These are phyloP conservation scores for Pantelozetes paolii DNA, from an alignment of 2,888 invertebrate genomes.

Conservation along the genomic window DNA sequence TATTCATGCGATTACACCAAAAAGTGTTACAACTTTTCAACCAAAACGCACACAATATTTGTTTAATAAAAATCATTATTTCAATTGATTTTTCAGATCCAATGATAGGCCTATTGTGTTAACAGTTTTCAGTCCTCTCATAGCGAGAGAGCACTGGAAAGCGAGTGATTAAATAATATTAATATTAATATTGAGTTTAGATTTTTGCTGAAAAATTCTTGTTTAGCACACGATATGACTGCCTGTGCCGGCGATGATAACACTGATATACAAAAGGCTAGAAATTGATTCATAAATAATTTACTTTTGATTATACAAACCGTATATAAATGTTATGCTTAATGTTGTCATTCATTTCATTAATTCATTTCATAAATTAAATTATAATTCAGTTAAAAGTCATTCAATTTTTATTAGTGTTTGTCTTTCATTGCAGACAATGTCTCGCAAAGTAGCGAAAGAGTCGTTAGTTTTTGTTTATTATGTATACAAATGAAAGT, in stretches of 20 bases:
- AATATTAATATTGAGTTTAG: neutral
- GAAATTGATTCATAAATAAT: no score
- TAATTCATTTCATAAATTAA: no score
- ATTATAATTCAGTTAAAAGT: no score
- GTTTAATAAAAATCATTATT: neutral
- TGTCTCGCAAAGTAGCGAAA: no score
- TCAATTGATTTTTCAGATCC: neutral
- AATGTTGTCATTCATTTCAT: no score
- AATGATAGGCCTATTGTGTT: neutral
- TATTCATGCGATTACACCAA: neutral
- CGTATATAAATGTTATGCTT: no score
- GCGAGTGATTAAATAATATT: slow-evolving; percentile 1
- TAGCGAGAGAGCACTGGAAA: neutral
- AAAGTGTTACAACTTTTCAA: neutral
- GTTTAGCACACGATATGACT: slow-evolving; percentile 6
- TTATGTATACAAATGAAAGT: no score
- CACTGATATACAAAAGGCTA: neutral
- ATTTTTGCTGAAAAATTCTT: neutral
- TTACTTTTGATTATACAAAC: no score
- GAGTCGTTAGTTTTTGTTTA: no score
- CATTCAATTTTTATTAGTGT: no score
- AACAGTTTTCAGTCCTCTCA: neutral
- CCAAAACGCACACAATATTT: neutral
- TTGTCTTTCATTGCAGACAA: no score
- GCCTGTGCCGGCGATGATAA: neutral